Percentiles rank a stretch among this genome's conserved stretches.
Evolutionary conservation across 1,140 invertebrate species (phyloP).

Genomic region (Sitophilus oryzae): DNA sequence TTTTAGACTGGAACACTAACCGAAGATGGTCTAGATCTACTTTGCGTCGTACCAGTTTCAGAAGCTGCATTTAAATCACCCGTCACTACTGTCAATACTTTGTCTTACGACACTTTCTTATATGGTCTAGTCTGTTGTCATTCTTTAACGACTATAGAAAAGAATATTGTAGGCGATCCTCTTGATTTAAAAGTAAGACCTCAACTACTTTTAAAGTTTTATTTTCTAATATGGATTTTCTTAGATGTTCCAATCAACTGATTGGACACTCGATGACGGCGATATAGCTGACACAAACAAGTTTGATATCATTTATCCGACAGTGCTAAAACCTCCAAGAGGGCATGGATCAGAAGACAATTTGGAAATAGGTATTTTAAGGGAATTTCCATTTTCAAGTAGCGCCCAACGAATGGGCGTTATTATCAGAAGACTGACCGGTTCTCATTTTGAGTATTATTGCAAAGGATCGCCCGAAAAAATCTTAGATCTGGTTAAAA

Average conservation of each 20-base stretch:
- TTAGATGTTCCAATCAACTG: conserved; percentile 72
- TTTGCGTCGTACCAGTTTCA: conserved; percentile 66
- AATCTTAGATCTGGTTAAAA: conserved; percentile 55
- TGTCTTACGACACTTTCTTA: conserved; percentile 54
- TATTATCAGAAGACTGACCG: conserved; percentile 65
- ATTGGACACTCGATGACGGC: conserved; percentile 72
- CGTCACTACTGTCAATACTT: conserved; percentile 49
- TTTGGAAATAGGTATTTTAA: conserved; percentile 64
- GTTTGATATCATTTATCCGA: conserved; percentile 73
- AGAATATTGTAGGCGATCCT: conserved; percentile 81
- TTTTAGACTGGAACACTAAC: conserved; percentile 82
- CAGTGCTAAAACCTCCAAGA: conserved; percentile 63
- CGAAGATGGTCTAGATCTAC: conserved; percentile 83
- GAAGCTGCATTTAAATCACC: conserved; percentile 52
- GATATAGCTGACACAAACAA: conserved; percentile 60
- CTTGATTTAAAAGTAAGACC: conserved; percentile 76
- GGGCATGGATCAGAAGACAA: conserved; percentile 24
- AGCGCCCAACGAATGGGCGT: conserved; percentile 88
- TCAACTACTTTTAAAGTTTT: neutral
- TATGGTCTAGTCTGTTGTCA: conserved; percentile 84
- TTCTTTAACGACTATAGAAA: conserved; percentile 80
- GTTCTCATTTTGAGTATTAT: conserved; percentile 69
- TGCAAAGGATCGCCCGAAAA: conserved; percentile 95
- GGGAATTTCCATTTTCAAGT: conserved; percentile 92
- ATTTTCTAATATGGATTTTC: conserved; percentile 46